phyloP scores from a whole-genome alignment of 2,888 invertebrate species.

The Dugesia japonica region DNA sequence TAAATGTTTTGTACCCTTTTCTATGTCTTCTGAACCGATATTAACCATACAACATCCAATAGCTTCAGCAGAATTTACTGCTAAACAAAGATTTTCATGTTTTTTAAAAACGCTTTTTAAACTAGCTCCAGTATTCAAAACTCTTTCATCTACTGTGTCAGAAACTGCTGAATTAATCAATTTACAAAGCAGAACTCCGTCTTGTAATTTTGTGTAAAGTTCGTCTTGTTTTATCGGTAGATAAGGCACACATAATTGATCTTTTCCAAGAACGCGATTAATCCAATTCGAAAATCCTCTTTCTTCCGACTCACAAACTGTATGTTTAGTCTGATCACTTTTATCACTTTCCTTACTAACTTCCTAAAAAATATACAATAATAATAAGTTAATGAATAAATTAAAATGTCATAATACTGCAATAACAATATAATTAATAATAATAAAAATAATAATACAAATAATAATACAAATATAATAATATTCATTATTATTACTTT shows the following conservation, averaged over 20 bases:
- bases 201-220: constrained; percentile 75
- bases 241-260: constrained; percentile 67
- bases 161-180: constrained; percentile 93
- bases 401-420: no score
- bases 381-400: no score
- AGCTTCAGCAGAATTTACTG: constrained; percentile 74
- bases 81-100: constrained; percentile 54
- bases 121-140: constrained; percentile 78
- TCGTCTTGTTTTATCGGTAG: constrained; percentile 75
- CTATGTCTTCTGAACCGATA: constrained; percentile 80
- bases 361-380: no score
- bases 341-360: constrained; percentile 62
- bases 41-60: constrained; percentile 75
- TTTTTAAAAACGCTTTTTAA: constrained; percentile 75
- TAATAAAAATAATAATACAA: no score
- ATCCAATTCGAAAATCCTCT: constrained; percentile 28
- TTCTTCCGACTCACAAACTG: constrained; percentile 28
- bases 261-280: constrained; percentile 56
- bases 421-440: no score
- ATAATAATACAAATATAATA: no score
- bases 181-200: constrained; percentile 81
- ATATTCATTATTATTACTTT: no score
- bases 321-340: not conserved
- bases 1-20: constrained; percentile 74
- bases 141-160: constrained; percentile 95